These are phyloP conservation scores for Solea solea DNA, from an alignment of 2,113 vertebrate species.

Conservation along the genomic window DNA sequence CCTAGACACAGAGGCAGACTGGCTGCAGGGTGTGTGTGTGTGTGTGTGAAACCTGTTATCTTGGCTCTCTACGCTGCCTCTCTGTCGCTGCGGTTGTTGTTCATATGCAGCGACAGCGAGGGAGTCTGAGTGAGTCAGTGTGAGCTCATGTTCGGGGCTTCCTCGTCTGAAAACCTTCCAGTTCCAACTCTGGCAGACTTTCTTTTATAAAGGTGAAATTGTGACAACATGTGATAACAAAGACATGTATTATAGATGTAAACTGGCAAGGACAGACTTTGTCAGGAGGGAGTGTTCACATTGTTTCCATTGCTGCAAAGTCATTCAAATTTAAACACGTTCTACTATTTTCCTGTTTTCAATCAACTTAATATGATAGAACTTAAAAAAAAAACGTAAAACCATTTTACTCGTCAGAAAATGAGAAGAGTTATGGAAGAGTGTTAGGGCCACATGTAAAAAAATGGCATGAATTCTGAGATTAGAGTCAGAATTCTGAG, in stretches of 20 bases:
- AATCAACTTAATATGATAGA: not conserved
- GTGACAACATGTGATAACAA: not conserved
- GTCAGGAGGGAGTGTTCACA: no score
- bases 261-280: not conserved
- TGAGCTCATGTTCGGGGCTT: conserved; percentile 36
- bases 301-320: no score
- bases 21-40: conserved; percentile 1
- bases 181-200: not conserved
- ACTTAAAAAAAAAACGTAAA: no score
- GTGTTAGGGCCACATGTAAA: no score
- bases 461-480: no score
- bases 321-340: no score
- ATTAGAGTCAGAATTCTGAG: no score
- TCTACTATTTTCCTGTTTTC: not conserved
- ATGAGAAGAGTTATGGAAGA: no score
- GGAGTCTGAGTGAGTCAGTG: conserved; percentile 19
- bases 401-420: no score
- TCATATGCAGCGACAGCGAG: conserved; percentile 13
- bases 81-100: conserved; percentile 12
- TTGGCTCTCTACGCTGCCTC: not conserved
- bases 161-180: not conserved
- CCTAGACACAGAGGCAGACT: conserved; percentile 9
- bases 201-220: not conserved
- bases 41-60: conserved; percentile 16
- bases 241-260: not conserved